A percentile compares a stretch with the other conserved stretches of the same genome.
Evolutionary conservation across 2,113 vertebrate genomes (phyloP).

Genomic region (Hypocryptadius cinnamomeus): DNA sequence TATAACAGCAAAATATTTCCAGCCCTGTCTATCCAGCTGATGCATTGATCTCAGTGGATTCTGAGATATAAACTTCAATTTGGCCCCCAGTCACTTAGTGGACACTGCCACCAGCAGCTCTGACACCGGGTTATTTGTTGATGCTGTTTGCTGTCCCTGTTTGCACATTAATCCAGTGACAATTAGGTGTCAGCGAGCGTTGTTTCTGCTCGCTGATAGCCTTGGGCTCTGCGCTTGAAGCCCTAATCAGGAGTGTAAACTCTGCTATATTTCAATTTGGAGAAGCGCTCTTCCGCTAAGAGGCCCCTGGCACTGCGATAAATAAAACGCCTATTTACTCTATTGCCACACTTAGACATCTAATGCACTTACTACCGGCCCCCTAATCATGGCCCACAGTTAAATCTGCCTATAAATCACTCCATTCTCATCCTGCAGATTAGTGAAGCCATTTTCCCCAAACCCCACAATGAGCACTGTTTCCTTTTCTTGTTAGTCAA

Average conservation of each 20-base stretch:
- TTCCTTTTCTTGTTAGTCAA: conserved; percentile 93
- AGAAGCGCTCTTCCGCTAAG: conserved; percentile 98
- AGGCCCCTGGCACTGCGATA: conserved; percentile 98
- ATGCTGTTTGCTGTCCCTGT: conserved; percentile 80
- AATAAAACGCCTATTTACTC: conserved; percentile 99
- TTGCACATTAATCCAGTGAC: conserved; percentile 95
- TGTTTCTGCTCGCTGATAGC: conserved; percentile 88
- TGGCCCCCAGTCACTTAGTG: conserved; percentile 76
- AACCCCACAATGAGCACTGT: conserved; percentile 89
- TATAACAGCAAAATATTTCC: neutral
- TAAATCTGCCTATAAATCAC: conserved; percentile 95
- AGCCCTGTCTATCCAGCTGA: neutral
- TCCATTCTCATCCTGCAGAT: conserved; percentile 87
- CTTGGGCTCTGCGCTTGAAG: conserved; percentile 90
- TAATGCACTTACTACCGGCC: conserved; percentile 91
- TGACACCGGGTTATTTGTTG: conserved; percentile 81
- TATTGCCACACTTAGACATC: conserved; percentile 88
- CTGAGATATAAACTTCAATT: conserved; percentile 76
- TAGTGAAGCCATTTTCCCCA: conserved; percentile 92
- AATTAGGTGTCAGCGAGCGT: conserved; percentile 93
- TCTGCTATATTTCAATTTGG: conserved; percentile 99
- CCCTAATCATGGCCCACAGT: conserved; percentile 94
- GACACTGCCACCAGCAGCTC: conserved; percentile 79
- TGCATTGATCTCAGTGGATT: conserved; percentile 65
- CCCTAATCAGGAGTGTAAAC: conserved; percentile 99